phyloP scores from a whole-genome alignment of 1,140 invertebrate species.

The Nasonia giraulti region DNA sequence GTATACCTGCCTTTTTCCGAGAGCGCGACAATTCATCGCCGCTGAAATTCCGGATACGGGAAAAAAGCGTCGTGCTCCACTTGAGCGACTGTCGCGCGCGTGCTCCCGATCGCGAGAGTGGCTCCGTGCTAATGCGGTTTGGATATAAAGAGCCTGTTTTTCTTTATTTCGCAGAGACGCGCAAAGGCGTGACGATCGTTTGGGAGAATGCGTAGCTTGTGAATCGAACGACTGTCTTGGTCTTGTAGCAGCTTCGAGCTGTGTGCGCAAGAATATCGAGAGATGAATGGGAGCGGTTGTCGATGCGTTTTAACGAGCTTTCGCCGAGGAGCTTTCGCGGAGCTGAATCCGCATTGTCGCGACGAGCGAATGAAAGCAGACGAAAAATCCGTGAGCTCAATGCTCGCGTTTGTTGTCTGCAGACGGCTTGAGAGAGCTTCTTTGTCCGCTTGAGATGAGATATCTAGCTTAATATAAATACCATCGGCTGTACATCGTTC shows the following conservation, averaged over 20 bases:
- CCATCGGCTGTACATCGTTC: no score
- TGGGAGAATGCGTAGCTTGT: not conserved
- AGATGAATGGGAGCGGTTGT: not conserved
- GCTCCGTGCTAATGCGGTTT: not conserved
- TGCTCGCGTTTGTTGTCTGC: not conserved
- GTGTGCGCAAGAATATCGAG: not conserved
- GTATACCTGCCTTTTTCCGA: no score
- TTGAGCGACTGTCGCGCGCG: not conserved
- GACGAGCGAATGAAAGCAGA: no score
- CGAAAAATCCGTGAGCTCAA: not conserved
- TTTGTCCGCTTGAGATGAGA: no score
- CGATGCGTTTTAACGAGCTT: not conserved
- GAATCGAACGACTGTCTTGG: slow-evolving; percentile 20
- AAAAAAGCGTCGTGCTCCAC: slow-evolving; percentile 7
- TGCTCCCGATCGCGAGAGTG: not conserved
- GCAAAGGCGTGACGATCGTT: no score
- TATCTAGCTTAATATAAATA: no score
- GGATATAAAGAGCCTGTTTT: not conserved
- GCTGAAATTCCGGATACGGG: not conserved
- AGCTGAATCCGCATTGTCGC: not conserved
- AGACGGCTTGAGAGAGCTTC: no score
- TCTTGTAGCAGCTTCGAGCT: not conserved
- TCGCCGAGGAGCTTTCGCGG: not conserved
- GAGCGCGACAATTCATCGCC: not conserved
- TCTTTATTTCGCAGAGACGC: not conserved